A percentile compares a stretch with the other conserved stretches of the same genome.
These are phyloP conservation scores for Epizoanthus illoricatus DNA, from an alignment of 92 coral and sea anemone genomes.

Conservation along the genomic window DNA sequence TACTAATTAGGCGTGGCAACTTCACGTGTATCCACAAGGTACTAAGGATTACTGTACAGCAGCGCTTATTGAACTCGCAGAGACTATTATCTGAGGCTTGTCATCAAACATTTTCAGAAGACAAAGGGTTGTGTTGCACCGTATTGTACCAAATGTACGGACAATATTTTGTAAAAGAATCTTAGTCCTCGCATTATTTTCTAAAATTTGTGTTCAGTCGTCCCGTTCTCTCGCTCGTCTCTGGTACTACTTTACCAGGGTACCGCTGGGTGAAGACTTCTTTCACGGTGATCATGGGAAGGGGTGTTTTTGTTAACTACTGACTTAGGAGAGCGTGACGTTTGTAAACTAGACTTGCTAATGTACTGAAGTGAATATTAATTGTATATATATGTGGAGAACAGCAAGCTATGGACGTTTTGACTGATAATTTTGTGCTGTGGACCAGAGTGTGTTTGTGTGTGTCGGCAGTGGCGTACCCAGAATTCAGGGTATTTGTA, in stretches of 20 bases:
- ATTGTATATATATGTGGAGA: constrained; percentile 33
- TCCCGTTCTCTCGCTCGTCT: constrained; percentile 11
- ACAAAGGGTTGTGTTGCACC: not conserved
- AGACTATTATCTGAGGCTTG: not conserved
- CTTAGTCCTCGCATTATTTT: constrained; percentile 4
- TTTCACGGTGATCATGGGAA: not conserved
- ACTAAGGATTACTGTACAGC: not conserved
- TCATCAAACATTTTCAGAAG: not conserved
- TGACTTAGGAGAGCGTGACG: constrained; percentile 2
- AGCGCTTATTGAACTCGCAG: too few species aligned
- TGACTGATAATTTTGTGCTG: not conserved
- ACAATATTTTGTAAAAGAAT: constrained; percentile 26
- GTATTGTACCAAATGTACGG: not conserved
- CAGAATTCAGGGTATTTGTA: too few species aligned
- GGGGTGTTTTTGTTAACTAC: not conserved
- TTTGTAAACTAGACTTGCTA: constrained; percentile 2
- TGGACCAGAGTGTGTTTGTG: not conserved
- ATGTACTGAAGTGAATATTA: constrained; percentile 21
- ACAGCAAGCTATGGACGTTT: constrained; percentile 5
- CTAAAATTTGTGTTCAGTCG: constrained; percentile 5
- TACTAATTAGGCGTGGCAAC: not conserved
- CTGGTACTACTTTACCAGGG: not conserved
- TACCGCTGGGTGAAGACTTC: not conserved
- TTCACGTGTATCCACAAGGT: not conserved
- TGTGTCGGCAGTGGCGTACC: not conserved